Evolutionary conservation across 2,797 vertebrate genomes (phyloP).

Genomic region (Lagorchestes hirsutus): DNA sequence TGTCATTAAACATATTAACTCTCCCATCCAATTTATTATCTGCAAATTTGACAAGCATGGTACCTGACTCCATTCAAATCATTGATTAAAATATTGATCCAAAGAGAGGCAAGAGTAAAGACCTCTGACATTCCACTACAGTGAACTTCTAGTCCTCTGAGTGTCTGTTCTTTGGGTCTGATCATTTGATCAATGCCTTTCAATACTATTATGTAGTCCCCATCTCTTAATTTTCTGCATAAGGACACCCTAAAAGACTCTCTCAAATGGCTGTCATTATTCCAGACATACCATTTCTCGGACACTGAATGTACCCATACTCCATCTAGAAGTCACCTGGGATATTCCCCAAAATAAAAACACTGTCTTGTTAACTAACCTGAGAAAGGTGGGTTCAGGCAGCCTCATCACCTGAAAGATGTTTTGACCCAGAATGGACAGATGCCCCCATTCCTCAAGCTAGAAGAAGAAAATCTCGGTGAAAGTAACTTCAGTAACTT

Average conservation of each 20-base stretch:
- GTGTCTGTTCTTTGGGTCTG: not conserved
- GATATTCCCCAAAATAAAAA: constrained; percentile 10
- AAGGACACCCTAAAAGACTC: not conserved
- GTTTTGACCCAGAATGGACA: not conserved
- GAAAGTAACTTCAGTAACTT: not conserved
- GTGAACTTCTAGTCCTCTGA: not conserved
- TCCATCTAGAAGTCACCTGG: not conserved
- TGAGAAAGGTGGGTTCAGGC: not conserved
- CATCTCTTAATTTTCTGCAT: not conserved
- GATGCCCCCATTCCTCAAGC: not conserved
- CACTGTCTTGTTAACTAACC: not conserved
- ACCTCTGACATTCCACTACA: not conserved
- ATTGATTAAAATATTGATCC: not conserved
- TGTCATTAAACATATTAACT: not conserved
- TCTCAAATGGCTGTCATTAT: not conserved
- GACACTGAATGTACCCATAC: not conserved
- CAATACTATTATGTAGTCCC: not conserved
- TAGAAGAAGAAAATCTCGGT: constrained; percentile 30
- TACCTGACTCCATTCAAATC: not conserved
- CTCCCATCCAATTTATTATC: not conserved
- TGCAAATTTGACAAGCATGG: not conserved
- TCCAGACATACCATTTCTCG: not conserved
- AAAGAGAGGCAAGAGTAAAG: not conserved
- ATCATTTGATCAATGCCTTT: not conserved
- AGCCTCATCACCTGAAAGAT: not conserved